These are phyloP conservation scores for Circaetus cinerascens DNA, from an alignment of 2,113 vertebrate genomes.

Conservation along the genomic window DNA sequence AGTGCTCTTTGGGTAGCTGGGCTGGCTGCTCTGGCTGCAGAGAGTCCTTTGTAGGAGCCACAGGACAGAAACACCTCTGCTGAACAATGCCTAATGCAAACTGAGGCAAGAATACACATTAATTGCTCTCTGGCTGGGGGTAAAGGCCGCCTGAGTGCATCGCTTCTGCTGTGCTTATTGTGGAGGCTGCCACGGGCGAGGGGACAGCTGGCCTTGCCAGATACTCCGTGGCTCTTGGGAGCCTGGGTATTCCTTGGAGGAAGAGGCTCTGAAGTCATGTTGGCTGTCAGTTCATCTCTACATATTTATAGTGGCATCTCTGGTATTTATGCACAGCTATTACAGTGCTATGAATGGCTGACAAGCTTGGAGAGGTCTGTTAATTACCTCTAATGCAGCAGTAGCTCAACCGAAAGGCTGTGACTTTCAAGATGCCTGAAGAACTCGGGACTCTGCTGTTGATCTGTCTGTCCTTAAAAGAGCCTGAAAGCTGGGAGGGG, in stretches of 20 bases:
- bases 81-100: not conserved
- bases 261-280: not conserved
- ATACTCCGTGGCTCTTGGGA: not conserved
- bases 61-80: not conserved
- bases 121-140: not conserved
- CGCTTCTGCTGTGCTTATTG: not conserved
- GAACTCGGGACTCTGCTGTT: accelerated
- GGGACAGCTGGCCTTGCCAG: not conserved
- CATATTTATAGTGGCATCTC: accelerated
- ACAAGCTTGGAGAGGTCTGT: accelerated
- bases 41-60: not conserved
- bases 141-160: accelerated
- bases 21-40: too few species aligned
- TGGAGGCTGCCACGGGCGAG: accelerated
- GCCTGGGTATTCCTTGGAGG: not conserved
- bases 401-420: not conserved
- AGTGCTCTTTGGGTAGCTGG: accelerated
- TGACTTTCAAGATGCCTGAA: not conserved
- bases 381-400: not conserved
- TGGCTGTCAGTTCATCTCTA: not conserved
- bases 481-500: not conserved
- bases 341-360: accelerated
- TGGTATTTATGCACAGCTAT: accelerated
- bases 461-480: not conserved
- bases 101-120: accelerated